Evolutionary conservation across 2,113 vertebrate species (phyloP).

Genomic region (Oxyura jamaicensis): DNA sequence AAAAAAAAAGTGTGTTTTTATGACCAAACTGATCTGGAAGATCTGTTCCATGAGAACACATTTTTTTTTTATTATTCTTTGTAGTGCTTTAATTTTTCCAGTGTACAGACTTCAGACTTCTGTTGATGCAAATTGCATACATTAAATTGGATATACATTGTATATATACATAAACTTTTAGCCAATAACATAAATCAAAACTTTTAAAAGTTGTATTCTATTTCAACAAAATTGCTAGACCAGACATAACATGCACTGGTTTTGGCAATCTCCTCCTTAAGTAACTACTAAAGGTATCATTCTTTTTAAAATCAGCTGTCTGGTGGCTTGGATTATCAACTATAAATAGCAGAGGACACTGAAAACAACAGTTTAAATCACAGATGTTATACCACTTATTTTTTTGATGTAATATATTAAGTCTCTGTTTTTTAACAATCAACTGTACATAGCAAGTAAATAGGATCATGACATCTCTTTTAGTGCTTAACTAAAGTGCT

Average conservation of each 20-base stretch:
- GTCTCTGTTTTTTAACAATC: background rate
- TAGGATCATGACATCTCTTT: background rate
- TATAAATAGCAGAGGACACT: background rate
- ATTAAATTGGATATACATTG: background rate
- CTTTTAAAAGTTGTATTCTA: background rate
- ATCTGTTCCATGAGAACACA: background rate
- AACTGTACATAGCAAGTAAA: background rate
- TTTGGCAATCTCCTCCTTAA: background rate
- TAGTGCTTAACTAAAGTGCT: background rate
- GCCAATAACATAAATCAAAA: background rate
- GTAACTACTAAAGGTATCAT: background rate
- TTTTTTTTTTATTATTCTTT: background rate
- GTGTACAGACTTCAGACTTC: background rate
- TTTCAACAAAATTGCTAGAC: background rate
- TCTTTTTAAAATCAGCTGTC: background rate
- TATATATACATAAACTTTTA: background rate
- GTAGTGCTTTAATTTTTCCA: background rate
- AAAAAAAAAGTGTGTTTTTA: background rate
- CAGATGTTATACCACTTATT: background rate
- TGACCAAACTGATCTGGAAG: background rate
- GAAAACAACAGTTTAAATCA: background rate
- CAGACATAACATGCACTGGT: background rate
- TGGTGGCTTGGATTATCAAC: background rate
- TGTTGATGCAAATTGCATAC: background rate
- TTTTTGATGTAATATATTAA: background rate